These are phyloP conservation scores for Diphyllodes magnificus DNA, from an alignment of 2,113 vertebrate genomes.

Conservation along the genomic window DNA sequence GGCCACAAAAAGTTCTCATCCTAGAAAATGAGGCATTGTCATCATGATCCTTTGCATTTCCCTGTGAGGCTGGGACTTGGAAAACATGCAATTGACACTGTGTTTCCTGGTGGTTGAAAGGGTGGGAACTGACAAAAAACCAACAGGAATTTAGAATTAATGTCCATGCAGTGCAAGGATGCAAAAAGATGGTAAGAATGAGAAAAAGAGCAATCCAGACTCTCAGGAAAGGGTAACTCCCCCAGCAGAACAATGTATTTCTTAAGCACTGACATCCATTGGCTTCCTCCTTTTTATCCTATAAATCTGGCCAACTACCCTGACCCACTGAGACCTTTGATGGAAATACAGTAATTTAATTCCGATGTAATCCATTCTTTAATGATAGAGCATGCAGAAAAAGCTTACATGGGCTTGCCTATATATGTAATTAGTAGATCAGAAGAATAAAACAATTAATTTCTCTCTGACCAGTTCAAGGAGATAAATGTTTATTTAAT, in stretches of 20 bases:
- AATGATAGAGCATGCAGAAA: not conserved
- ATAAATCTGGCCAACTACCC: conserved; percentile 12
- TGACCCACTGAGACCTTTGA: conserved; percentile 22
- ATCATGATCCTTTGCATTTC: not conserved
- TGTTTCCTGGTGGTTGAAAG: not conserved
- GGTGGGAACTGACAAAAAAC: not conserved
- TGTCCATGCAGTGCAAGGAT: not conserved
- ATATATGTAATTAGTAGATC: conserved; percentile 28
- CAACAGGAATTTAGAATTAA: conserved; percentile 8
- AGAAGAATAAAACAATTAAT: conserved; percentile 29
- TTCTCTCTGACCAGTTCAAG: not conserved
- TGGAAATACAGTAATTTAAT: conserved; percentile 19
- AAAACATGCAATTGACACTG: not conserved
- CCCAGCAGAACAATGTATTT: not conserved
- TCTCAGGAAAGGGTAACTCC: not conserved
- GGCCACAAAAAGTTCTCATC: not conserved
- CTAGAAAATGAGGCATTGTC: not conserved
- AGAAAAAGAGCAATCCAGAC: not conserved
- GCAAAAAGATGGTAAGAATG: not conserved
- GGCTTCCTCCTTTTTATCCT: conserved; percentile 11
- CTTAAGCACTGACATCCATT: not conserved
- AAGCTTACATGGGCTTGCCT: not conserved
- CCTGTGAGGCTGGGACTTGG: not conserved
- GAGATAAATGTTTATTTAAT: conserved; percentile 34
- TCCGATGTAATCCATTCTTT: conserved; percentile 4